These are phyloP conservation scores for Notodonta ziczac DNA, from an alignment of 2,888 invertebrate genomes.

Conservation along the genomic window DNA sequence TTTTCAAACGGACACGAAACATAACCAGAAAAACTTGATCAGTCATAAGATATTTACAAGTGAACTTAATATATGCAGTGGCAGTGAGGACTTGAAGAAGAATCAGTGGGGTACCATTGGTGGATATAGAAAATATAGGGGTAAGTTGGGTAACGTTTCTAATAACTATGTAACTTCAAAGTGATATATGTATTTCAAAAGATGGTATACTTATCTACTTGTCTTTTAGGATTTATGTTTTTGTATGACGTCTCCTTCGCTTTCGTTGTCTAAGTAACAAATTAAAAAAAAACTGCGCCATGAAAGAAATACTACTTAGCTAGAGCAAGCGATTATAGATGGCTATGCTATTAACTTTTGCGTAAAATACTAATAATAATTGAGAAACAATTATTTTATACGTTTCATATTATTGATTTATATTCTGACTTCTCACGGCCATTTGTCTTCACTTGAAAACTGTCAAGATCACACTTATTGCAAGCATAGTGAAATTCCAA, in stretches of 20 bases:
- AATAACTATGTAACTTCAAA: not conserved
- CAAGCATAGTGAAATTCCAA: not conserved
- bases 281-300: too few species aligned
- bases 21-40: slow-evolving; percentile 67
- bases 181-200: too few species aligned
- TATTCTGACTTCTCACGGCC: not conserved
- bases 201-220: too few species aligned
- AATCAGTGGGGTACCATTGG: slow-evolving; percentile 82
- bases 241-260: too few species aligned
- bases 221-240: too few species aligned
- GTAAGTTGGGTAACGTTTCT: slow-evolving; percentile 39
- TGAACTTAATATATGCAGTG: slow-evolving; percentile 79
- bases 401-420: not conserved
- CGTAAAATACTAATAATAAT: not conserved
- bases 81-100: slow-evolving; percentile 74
- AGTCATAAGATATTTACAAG: slow-evolving; percentile 84
- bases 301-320: not conserved
- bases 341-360: not conserved
- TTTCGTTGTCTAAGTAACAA: too few species aligned
- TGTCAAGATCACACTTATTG: not conserved
- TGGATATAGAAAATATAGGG: slow-evolving; percentile 75
- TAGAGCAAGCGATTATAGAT: not conserved
- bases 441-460: not conserved
- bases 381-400: not conserved
- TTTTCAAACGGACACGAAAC: slow-evolving; percentile 84